phyloP scores from a whole-genome alignment of 2,888 invertebrate species.

The Ophion costatus region DNA sequence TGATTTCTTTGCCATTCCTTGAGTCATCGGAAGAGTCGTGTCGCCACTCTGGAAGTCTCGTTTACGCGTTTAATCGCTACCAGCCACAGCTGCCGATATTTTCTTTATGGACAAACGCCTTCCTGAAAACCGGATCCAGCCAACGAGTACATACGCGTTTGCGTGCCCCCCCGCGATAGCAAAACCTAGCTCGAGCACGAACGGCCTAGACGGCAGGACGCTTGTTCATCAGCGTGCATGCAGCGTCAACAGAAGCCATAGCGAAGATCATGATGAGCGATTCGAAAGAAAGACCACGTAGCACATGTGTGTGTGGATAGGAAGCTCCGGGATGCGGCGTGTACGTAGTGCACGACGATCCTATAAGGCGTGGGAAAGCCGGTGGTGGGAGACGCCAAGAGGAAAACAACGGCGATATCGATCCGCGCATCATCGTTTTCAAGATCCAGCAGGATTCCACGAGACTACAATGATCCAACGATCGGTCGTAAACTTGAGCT shows the following conservation, averaged over 20 bases:
- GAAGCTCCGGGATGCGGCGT: slow-evolving; percentile 65
- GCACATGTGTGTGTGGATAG: background rate
- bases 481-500: slow-evolving; percentile 15
- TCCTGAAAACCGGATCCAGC: slow-evolving; percentile 53
- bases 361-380: slow-evolving; percentile 78
- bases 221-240: slow-evolving; percentile 65
- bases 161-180: slow-evolving; percentile 21
- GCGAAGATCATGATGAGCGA: slow-evolving; percentile 15
- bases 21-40: slow-evolving; percentile 43
- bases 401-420: slow-evolving; percentile 37
- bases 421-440: slow-evolving; percentile 42
- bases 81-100: slow-evolving; percentile 12
- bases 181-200: slow-evolving; percentile 66
- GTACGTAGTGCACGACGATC: slow-evolving; percentile 67
- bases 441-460: slow-evolving; percentile 49
- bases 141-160: background rate
- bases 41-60: slow-evolving; percentile 52
- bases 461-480: slow-evolving; percentile 37
- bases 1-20: slow-evolving; percentile 6
- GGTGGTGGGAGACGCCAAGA: slow-evolving; percentile 74
- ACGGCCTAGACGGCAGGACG: slow-evolving; percentile 78
- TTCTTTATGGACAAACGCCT: slow-evolving; percentile 12
- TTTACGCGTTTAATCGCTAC: slow-evolving; percentile 36
- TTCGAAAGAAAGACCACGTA: slow-evolving; percentile 24
- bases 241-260: slow-evolving; percentile 45